These are phyloP conservation scores for Zhengitettix transpicula DNA, from an alignment of 2,888 invertebrate species.

Conservation along the genomic window DNA sequence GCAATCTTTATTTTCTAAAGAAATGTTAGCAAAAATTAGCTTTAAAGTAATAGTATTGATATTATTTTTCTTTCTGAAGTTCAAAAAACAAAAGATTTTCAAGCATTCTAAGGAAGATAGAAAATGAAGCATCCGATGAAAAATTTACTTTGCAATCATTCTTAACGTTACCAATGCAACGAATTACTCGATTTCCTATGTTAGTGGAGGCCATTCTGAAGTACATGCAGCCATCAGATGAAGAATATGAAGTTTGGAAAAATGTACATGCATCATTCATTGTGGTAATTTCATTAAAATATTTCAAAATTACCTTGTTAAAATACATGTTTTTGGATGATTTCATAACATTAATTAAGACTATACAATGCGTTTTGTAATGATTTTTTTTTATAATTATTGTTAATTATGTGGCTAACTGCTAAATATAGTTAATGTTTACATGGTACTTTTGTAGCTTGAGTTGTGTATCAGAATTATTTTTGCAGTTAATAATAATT, in stretches of 20 bases:
- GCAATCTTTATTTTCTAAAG: not conserved
- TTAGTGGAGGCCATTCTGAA: conserved; percentile 33
- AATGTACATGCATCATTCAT: not conserved
- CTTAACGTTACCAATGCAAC: conserved; percentile 8
- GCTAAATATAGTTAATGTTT: no score
- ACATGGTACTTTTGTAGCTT: no score
- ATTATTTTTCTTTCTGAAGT: not conserved
- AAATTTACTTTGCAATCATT: conserved; percentile 5
- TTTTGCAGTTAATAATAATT: no score
- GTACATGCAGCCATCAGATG: conserved; percentile 9
- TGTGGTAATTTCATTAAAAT: no score
- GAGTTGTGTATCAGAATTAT: no score
- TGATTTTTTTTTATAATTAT: no score
- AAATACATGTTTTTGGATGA: no score
- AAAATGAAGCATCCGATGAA: conserved; percentile 3
- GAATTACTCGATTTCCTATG: conserved; percentile 8
- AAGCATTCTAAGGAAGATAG: not conserved
- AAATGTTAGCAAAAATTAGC: not conserved
- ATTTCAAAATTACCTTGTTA: no score
- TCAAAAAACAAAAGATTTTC: not conserved
- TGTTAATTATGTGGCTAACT: no score
- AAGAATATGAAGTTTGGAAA: not conserved
- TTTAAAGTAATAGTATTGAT: not conserved
- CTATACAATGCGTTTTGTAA: no score
- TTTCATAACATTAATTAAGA: no score